Percentiles rank a stretch among this genome's conserved stretches.
These are phyloP conservation scores for Helleia helle DNA, from an alignment of 2,888 invertebrate genomes.

Conservation along the genomic window DNA sequence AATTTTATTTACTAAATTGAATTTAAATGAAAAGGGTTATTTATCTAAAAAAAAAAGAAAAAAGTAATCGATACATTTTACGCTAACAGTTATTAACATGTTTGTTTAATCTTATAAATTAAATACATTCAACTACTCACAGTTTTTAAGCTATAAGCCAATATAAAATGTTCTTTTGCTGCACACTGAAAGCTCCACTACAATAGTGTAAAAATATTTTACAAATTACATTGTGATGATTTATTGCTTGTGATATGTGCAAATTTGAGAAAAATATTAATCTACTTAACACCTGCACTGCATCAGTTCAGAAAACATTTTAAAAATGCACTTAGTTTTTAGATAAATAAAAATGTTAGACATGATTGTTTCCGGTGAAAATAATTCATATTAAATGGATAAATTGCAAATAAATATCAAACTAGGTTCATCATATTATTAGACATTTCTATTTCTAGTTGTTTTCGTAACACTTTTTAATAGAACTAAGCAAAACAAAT, in stretches of 20 bases:
- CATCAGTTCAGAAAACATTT: conserved; percentile 40
- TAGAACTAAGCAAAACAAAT: not conserved
- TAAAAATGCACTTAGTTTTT: conserved; percentile 12
- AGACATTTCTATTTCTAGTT: too few relatives aligned
- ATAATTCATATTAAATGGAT: too few relatives aligned
- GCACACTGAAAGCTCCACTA: conserved; percentile 55
- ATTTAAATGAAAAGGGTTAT: too few relatives aligned
- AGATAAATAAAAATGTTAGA: not conserved
- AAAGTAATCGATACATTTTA: too few relatives aligned
- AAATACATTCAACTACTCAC: conserved; percentile 31
- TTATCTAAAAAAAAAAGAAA: too few relatives aligned
- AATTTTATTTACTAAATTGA: too few relatives aligned
- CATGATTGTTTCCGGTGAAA: not conserved
- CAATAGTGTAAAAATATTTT: conserved; percentile 48
- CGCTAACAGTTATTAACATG: too few relatives aligned
- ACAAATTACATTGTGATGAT: conserved; percentile 65
- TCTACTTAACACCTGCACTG: conserved; percentile 60
- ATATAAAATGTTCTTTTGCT: conserved; percentile 11
- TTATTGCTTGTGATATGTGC: conserved; percentile 62
- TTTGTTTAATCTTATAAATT: too few relatives aligned
- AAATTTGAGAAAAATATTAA: conserved; percentile 50
- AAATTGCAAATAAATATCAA: too few relatives aligned
- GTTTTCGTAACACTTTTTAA: too few relatives aligned
- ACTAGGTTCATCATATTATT: too few relatives aligned
- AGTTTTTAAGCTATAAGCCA: conserved; percentile 50